phyloP scores from a whole-genome alignment of 1,140 invertebrate genomes.

The Delia radicum region DNA sequence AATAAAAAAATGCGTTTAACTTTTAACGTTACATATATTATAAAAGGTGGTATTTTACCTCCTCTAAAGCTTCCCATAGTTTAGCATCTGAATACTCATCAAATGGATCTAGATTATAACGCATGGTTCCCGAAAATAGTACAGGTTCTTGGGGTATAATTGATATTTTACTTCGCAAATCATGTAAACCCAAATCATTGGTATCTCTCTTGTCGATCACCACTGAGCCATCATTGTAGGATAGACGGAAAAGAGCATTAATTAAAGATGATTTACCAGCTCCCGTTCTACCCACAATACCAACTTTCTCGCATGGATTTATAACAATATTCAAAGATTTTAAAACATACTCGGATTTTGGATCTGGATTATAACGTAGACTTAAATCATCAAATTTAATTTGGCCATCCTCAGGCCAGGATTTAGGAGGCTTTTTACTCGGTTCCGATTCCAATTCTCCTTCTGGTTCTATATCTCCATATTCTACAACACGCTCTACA shows the following conservation, averaged over 20 bases:
- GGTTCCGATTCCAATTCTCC: conserved; percentile 58
- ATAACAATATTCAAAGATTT: conserved; percentile 65
- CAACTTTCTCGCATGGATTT: conserved; percentile 57
- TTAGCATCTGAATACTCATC: conserved; percentile 70
- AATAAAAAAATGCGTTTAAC: not conserved
- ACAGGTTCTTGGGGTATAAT: conserved; percentile 74
- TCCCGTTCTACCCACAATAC: conserved; percentile 77
- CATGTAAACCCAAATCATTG: conserved; percentile 57
- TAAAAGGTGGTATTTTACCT: conserved; percentile 61
- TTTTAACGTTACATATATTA: not conserved
- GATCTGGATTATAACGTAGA: conserved; percentile 54
- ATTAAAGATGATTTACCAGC: conserved; percentile 82
- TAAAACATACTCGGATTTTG: conserved; percentile 60
- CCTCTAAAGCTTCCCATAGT: conserved; percentile 80
- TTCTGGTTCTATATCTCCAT: conserved; percentile 70
- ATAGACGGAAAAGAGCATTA: conserved; percentile 65
- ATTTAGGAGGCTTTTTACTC: conserved; percentile 63
- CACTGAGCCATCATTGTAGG: conserved; percentile 61
- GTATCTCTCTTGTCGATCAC: conserved; percentile 65
- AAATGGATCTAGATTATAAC: conserved; percentile 80
- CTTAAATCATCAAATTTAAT: conserved; percentile 68
- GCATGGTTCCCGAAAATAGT: conserved; percentile 64
- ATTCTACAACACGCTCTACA: conserved; percentile 80
- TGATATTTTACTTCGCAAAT: conserved; percentile 64
- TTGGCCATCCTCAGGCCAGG: conserved; percentile 72